Evolutionary conservation across 2,113 vertebrate genomes (phyloP).

Genomic region (Odontophorus gujanensis): DNA sequence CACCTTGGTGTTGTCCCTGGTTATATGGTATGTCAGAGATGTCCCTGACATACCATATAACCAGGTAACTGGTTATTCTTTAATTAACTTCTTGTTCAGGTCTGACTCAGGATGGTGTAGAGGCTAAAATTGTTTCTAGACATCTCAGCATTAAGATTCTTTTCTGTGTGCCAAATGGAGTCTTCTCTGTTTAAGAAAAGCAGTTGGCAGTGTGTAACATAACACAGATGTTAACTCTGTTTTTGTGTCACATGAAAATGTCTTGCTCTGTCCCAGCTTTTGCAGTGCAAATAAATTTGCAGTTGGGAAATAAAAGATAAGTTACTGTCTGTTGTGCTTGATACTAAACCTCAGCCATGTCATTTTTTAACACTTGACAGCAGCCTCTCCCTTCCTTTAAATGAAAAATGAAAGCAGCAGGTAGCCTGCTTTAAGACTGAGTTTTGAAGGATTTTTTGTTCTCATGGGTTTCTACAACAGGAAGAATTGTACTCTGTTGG

Average conservation of each 20-base stretch:
- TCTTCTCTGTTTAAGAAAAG: background rate
- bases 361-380: background rate
- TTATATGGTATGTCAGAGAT: fast-evolving
- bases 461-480: background rate
- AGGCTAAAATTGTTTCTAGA: background rate
- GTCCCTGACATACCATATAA: too few species aligned
- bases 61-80: too few species aligned
- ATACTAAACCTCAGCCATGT: background rate
- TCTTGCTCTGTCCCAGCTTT: background rate
- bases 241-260: background rate
- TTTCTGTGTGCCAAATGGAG: background rate
- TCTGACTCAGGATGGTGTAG: background rate
- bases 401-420: background rate
- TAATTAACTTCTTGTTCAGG: background rate
- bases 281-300: conserved; percentile 4
- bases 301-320: background rate
- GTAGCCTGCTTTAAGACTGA: background rate
- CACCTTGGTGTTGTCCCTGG: background rate
- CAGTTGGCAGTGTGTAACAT: background rate
- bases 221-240: background rate
- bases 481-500: background rate
- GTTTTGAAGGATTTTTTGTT: conserved; percentile 7
- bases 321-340: background rate
- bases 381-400: background rate
- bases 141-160: background rate